Percentiles rank a stretch among this genome's conserved stretches.
Conservation (phyloP, 2,888 invertebrate species). For the Acanthosepion pharaonis region DNA sequence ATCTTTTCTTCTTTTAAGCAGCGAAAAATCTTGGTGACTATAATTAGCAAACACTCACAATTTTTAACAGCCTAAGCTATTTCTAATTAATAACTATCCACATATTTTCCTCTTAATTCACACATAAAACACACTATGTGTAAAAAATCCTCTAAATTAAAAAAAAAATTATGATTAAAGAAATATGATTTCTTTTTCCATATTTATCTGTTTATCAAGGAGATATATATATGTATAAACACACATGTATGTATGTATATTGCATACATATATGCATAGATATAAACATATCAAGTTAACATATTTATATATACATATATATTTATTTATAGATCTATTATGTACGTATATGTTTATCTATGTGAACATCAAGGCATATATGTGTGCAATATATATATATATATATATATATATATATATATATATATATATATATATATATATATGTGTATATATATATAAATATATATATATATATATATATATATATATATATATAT, state of each 20-base stretch:
- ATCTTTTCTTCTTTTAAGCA: background rate
- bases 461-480: no score
- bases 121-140: background rate
- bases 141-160: background rate
- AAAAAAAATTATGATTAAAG: background rate
- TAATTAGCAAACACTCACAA: background rate
- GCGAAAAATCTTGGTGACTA: background rate
- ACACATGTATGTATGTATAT: constrained; percentile 15
- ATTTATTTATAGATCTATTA: background rate
- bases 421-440: constrained; percentile 42
- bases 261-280: background rate
- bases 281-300: constrained; percentile 24
- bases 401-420: constrained; percentile 45
- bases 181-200: background rate
- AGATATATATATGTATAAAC: constrained; percentile 34
- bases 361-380: constrained; percentile 36
- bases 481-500: background rate
- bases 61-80: constrained; percentile 7
- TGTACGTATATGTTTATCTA: constrained; percentile 43
- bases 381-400: background rate
- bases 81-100: background rate
- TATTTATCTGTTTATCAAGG: constrained; percentile 34
- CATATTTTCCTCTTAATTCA: background rate
- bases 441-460: background rate
- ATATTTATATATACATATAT: constrained; percentile 15